These are phyloP conservation scores for Formica selysi DNA, from an alignment of 1,140 invertebrate species.

Conservation along the genomic window DNA sequence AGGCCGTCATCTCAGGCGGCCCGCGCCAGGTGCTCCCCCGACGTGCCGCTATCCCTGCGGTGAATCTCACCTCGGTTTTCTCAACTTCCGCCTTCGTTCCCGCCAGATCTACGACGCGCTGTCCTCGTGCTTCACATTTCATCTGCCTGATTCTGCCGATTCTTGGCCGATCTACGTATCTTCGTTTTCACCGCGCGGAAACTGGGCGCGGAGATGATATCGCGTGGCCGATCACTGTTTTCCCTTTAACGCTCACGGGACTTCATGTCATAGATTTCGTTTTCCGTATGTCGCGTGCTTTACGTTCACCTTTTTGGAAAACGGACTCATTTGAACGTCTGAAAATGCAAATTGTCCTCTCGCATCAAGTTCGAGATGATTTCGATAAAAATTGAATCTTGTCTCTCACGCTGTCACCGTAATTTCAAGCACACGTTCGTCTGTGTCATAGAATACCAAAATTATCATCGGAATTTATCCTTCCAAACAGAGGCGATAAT, in stretches of 20 bases:
- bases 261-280: constrained; percentile 15
- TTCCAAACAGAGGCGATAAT: background rate
- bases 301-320: background rate
- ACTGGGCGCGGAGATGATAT: background rate
- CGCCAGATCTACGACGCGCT: constrained; percentile 57
- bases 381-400: constrained; percentile 8
- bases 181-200: constrained; percentile 4
- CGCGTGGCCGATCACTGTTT: constrained; percentile 7
- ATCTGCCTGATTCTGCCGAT: constrained; percentile 66
- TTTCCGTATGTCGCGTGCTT: background rate
- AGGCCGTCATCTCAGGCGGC: constrained; percentile 83
- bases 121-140: constrained; percentile 79
- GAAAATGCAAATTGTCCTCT: constrained; percentile 17
- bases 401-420: background rate
- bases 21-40: constrained; percentile 76
- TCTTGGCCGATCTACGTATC: constrained; percentile 1
- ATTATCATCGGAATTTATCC: background rate
- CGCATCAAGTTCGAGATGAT: background rate
- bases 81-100: constrained; percentile 68
- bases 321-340: background rate
- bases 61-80: constrained; percentile 56
- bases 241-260: background rate
- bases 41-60: constrained; percentile 59
- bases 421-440: background rate
- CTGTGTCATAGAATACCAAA: background rate